Conservation (phyloP, 2,113 vertebrate genomes). For the Cinclus mexicanus region DNA sequence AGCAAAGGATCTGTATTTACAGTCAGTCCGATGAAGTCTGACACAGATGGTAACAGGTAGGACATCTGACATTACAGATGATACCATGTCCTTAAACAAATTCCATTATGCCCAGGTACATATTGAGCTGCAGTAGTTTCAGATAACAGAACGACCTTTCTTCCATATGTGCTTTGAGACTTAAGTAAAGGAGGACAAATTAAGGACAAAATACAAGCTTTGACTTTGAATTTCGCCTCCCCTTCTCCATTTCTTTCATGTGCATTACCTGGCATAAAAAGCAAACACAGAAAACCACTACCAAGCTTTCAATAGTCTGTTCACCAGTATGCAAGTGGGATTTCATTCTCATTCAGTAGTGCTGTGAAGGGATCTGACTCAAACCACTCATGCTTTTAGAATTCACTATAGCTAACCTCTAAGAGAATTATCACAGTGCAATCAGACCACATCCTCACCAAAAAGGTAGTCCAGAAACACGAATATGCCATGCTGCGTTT, state of each 20-base stretch:
- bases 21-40: background rate
- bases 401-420: conserved; percentile 59
- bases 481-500: conserved; percentile 48
- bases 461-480: conserved; percentile 67
- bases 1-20: background rate
- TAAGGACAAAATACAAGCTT: conserved; percentile 25
- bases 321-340: background rate
- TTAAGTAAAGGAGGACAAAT: conserved; percentile 24
- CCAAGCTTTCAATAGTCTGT: background rate
- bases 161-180: background rate
- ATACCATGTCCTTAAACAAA: conserved; percentile 6
- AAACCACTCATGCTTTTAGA: conserved; percentile 11
- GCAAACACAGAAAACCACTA: background rate
- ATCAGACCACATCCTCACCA: conserved; percentile 57
- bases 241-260: background rate
- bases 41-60: background rate
- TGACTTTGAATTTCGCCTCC: background rate
- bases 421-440: conserved; percentile 59
- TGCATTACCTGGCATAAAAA: background rate
- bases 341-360: background rate
- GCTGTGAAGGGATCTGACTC: background rate
- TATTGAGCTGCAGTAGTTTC: conserved; percentile 10
- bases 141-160: conserved; percentile 1
- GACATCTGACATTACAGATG: conserved; percentile 19
- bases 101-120: background rate